Evolutionary conservation across 2,888 invertebrate species (phyloP), one percentile per base, ranked within the genome.

Genomic region (Polyommatus icarus): DNA sequence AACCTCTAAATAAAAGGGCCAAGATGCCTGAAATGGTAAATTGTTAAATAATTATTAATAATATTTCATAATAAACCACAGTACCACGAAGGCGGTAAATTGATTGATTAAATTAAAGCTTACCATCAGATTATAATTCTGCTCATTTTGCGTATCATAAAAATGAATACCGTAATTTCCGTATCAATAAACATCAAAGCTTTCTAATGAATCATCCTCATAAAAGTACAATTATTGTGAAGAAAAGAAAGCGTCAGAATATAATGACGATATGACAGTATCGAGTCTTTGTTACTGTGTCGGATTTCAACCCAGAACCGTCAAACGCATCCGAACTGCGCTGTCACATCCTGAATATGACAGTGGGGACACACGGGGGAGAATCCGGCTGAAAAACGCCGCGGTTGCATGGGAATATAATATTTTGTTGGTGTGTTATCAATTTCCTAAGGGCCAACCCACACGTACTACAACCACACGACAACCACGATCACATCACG

Each of bases 291-390:
- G 75, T 75, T 75, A 18, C 1, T 8, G 46, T 20, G 73, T 46
- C 73, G 46, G 15, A 32, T 89, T 87, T 88, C 88, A 84, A 85
- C 84, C 85, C 84, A 85, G 83, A 85, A 86, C 83, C 84, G 85
- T 86, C 87, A 86, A 85, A 87, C 85, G 86, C 83, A 84, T 83
- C 85, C 81, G 89, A 90, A 91, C 82, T 86, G 88, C 89, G 88
- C 86, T 88, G 89, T 91, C 91, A 91, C 89, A 88, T 88, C 84
- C 85, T 85, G 87, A 85, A 88, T 87, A 87, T 87, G 84, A 82
- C 84, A 84, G 40, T 77, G 80, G 36, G 77, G 81, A 85, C 83
- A 83, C 71, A 88, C 84, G 84, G 79, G 7, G 0, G 8, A 0
- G 36, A 50, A 76, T 77, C 84, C 57, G 84, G 79, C 6, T 0